Evolutionary conservation across 2,113 vertebrate species (phyloP).

Genomic region (Cairina moschata): DNA sequence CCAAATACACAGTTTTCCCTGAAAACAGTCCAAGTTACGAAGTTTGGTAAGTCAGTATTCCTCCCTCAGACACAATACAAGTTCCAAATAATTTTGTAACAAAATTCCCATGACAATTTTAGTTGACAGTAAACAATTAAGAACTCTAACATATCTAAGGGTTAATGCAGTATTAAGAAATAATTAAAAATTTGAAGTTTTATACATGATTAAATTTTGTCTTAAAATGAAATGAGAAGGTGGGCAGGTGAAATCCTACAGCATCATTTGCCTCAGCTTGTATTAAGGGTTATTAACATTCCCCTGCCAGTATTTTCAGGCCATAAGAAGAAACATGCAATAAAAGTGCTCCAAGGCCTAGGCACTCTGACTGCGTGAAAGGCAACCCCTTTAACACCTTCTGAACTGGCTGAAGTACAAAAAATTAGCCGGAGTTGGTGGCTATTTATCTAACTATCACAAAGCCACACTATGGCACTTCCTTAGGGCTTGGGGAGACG

Average conservation of each 20-base stretch:
- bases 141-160: neutral
- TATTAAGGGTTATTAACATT: neutral
- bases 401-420: neutral
- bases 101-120: neutral
- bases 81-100: neutral
- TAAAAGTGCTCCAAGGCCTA: neutral
- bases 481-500: neutral
- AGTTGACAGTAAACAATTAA: neutral
- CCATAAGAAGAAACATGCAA: neutral
- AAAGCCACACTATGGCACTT: neutral
- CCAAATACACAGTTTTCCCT: neutral
- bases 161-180: neutral
- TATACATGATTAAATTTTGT: neutral
- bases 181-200: neutral
- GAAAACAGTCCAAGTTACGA: neutral
- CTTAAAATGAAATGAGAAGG: neutral
- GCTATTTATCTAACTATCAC: neutral
- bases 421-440: neutral
- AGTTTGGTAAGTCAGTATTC: neutral
- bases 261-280: neutral
- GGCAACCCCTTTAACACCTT: neutral
- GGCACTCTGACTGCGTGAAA: neutral
- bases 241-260: neutral
- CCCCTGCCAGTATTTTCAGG: neutral
- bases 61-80: neutral